Conservation (phyloP, 2,113 vertebrate species). For the Lepisosteus osseus region DNA sequence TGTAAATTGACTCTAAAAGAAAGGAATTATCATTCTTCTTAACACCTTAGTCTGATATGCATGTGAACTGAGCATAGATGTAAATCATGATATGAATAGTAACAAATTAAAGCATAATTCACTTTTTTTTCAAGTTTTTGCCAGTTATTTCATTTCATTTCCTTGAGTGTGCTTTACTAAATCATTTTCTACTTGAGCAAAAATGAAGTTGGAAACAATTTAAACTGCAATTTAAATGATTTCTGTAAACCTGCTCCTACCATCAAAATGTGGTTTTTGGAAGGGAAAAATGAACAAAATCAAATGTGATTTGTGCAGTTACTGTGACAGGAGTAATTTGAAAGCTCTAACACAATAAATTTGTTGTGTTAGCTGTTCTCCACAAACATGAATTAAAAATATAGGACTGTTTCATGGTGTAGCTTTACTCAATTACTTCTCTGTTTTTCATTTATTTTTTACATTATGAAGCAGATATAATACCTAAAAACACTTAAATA, state of each 20-base stretch:
- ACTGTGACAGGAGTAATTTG: constrained; percentile 21
- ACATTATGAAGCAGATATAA: no score
- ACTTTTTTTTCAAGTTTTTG: no score
- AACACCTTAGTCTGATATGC: not conserved
- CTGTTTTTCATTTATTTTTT: no score
- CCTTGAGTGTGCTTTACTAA: not conserved
- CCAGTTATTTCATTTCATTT: not conserved
- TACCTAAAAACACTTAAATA: no score
- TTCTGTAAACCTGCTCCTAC: not conserved
- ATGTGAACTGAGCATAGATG: not conserved
- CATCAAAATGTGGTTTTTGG: constrained; percentile 1
- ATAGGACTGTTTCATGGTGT: no score
- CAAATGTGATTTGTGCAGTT: constrained; percentile 19
- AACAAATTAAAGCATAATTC: not conserved
- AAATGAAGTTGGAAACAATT: constrained; percentile 2
- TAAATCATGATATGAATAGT: not conserved
- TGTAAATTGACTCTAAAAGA: not conserved
- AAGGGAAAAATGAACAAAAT: constrained; percentile 1
- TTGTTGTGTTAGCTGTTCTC: constrained; percentile 20
- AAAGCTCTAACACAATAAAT: constrained; percentile 7
- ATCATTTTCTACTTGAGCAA: not conserved
- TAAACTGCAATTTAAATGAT: not conserved
- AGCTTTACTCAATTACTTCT: no score
- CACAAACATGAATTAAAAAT: not conserved
- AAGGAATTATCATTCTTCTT: constrained; percentile 1